Percentiles rank a stretch among this genome's conserved stretches.
These are phyloP conservation scores for Berghia stephanieae DNA, from an alignment of 1,140 invertebrate species.

Conservation along the genomic window DNA sequence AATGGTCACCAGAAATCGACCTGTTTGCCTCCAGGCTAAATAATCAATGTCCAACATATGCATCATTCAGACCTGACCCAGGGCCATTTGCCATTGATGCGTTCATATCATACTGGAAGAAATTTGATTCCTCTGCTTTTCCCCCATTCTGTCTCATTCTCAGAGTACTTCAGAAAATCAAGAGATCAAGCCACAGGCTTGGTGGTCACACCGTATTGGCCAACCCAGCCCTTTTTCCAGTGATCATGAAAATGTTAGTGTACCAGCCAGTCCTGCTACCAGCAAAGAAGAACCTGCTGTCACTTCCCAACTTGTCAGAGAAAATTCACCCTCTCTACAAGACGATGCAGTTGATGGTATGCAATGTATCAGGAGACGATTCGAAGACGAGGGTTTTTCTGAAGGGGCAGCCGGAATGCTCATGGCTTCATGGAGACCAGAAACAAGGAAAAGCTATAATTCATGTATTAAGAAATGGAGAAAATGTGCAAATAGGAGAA, in stretches of 20 bases:
- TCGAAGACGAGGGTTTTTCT: conserved; percentile 25
- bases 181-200: conserved; percentile 20
- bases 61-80: conserved; percentile 41
- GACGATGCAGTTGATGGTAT: conserved; percentile 32
- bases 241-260: conserved; percentile 23
- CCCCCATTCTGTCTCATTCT: conserved; percentile 38
- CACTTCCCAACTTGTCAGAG: neutral
- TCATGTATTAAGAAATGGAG: conserved; percentile 35
- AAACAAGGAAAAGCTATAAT: conserved; percentile 34
- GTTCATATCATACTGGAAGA: conserved; percentile 29
- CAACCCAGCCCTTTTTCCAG: conserved; percentile 36
- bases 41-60: conserved; percentile 31
- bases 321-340: conserved; percentile 29
- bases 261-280: conserved; percentile 18
- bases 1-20: conserved; percentile 33
- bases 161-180: conserved; percentile 19
- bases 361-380: conserved; percentile 32
- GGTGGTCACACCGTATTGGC: conserved; percentile 35
- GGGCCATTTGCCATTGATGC: conserved; percentile 38
- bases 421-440: conserved; percentile 26
- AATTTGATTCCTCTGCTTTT: conserved; percentile 34
- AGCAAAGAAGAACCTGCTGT: neutral
- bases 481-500: conserved; percentile 23
- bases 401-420: conserved; percentile 32
- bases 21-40: conserved; percentile 45